Evolutionary conservation across 2,888 invertebrate genomes (phyloP).

Genomic region (Tetragonisca angustula): DNA sequence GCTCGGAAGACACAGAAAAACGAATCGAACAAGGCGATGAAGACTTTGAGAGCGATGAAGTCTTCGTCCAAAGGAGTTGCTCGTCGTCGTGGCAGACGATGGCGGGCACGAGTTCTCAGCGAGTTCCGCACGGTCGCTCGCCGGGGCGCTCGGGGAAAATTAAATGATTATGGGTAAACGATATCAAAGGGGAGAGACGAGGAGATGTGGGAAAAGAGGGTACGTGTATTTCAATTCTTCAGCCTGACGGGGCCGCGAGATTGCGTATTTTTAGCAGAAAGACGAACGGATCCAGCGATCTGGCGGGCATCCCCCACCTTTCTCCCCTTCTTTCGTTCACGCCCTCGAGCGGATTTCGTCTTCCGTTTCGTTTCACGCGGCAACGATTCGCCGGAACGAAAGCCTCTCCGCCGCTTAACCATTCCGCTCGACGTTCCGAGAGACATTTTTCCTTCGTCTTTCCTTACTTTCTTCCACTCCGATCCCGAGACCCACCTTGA

Average conservation of each 20-base stretch:
- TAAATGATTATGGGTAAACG: slow-evolving; percentile 84
- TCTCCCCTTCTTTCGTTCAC: slow-evolving; percentile 32
- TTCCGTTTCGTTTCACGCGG: slow-evolving; percentile 83
- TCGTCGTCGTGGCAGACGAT: not conserved
- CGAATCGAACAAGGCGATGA: no score
- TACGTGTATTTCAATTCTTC: slow-evolving; percentile 84
- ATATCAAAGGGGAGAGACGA: slow-evolving; percentile 80
- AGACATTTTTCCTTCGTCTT: slow-evolving; percentile 53
- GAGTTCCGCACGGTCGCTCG: slow-evolving; percentile 39
- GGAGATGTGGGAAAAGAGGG: slow-evolving; percentile 63
- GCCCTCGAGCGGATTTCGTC: slow-evolving; percentile 71
- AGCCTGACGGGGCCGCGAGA: slow-evolving; percentile 83
- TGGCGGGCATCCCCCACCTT: not conserved
- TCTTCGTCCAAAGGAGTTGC: no score
- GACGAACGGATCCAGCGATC: slow-evolving; percentile 55
- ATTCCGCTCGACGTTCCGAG: slow-evolving; percentile 29
- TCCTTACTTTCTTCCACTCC: slow-evolving; percentile 28
- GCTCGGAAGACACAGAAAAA: no score
- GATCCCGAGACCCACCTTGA: slow-evolving; percentile 7
- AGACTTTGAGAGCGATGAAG: no score
- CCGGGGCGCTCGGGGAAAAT: slow-evolving; percentile 76
- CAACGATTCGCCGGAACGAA: slow-evolving; percentile 70
- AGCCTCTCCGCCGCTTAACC: slow-evolving; percentile 42
- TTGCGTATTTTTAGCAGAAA: slow-evolving; percentile 84
- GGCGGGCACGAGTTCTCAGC: slow-evolving; percentile 7